These are phyloP conservation scores for Nomada fucata DNA, from an alignment of 2,888 invertebrate genomes.

Conservation along the genomic window DNA sequence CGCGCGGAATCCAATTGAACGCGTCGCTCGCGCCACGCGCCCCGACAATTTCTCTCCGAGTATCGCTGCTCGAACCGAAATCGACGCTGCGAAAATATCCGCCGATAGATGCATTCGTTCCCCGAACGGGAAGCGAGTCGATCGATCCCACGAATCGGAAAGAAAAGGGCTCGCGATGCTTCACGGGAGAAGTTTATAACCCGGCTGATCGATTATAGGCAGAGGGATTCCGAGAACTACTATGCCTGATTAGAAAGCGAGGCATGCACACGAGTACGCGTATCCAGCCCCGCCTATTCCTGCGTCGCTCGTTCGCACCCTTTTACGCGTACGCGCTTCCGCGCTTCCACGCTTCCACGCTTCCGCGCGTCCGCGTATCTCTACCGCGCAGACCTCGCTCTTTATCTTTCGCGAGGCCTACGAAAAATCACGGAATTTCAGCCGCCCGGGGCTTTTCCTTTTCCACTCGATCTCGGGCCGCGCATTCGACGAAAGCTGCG, in stretches of 20 bases:
- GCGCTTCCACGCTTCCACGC: slow-evolving; percentile 20
- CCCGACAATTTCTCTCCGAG: slow-evolving; percentile 54
- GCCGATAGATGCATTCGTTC: slow-evolving; percentile 15
- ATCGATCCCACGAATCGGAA: slow-evolving; percentile 24
- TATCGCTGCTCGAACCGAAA: slow-evolving; percentile 40
- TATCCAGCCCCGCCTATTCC: slow-evolving; percentile 76
- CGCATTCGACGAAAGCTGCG: not conserved
- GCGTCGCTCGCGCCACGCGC: slow-evolving; percentile 22
- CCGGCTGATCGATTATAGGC: slow-evolving; percentile 79
- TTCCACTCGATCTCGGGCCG: slow-evolving; percentile 49
- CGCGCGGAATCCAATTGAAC: slow-evolving; percentile 65
- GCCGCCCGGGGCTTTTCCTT: slow-evolving; percentile 43
- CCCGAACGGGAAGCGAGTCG: slow-evolving; percentile 38
- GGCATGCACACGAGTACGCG: slow-evolving; percentile 74
- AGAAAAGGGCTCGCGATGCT: slow-evolving; percentile 50
- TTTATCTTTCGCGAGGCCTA: slow-evolving; percentile 48
- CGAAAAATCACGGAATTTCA: slow-evolving; percentile 59
- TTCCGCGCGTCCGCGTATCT: slow-evolving; percentile 26
- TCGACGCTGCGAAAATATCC: slow-evolving; percentile 4
- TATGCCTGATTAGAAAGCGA: slow-evolving; percentile 81
- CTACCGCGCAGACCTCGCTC: slow-evolving; percentile 18
- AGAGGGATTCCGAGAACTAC: slow-evolving; percentile 82
- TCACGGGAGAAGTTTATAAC: slow-evolving; percentile 78
- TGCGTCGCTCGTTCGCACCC: slow-evolving; percentile 66
- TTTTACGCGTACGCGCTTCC: slow-evolving; percentile 45